Evolutionary conservation across 2,888 invertebrate species (phyloP).

Genomic region (Cryptophagus acutangulus): DNA sequence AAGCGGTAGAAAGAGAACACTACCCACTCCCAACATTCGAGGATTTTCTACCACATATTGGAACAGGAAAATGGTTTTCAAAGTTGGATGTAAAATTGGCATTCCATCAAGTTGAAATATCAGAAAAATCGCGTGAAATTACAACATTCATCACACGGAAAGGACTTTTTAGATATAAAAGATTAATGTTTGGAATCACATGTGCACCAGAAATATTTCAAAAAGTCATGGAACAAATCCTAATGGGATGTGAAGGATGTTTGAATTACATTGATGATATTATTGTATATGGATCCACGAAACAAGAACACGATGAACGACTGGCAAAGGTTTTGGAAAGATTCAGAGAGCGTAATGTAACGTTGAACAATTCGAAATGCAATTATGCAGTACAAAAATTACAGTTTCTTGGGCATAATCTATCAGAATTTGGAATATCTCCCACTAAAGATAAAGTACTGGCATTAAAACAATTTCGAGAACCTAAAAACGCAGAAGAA

Average conservation of each 20-base stretch:
- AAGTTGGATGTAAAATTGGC: constrained; percentile 35
- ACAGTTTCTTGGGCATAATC: not conserved
- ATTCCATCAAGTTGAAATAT: constrained; percentile 40
- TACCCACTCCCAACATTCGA: constrained; percentile 28
- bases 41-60: constrained; percentile 26
- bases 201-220: constrained; percentile 40
- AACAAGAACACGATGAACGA: constrained; percentile 32
- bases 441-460: constrained; percentile 11
- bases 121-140: constrained; percentile 31
- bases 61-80: constrained; percentile 25
- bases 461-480: constrained; percentile 9
- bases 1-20: constrained; percentile 26
- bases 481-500: constrained; percentile 24
- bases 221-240: constrained; percentile 38
- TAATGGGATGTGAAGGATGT: constrained; percentile 36
- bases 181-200: constrained; percentile 33
- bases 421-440: constrained; percentile 10
- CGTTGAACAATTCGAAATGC: constrained; percentile 34
- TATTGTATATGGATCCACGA: constrained; percentile 31
- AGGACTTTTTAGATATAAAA: constrained; percentile 40
- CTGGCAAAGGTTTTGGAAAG: constrained; percentile 19
- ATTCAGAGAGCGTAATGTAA: constrained; percentile 21
- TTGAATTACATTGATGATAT: constrained; percentile 44
- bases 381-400: constrained; percentile 18
- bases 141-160: constrained; percentile 33